These are phyloP conservation scores for Stichopus chloronotus DNA, from an alignment of 35 echinoderm and acorn worm genomes.

Conservation along the genomic window DNA sequence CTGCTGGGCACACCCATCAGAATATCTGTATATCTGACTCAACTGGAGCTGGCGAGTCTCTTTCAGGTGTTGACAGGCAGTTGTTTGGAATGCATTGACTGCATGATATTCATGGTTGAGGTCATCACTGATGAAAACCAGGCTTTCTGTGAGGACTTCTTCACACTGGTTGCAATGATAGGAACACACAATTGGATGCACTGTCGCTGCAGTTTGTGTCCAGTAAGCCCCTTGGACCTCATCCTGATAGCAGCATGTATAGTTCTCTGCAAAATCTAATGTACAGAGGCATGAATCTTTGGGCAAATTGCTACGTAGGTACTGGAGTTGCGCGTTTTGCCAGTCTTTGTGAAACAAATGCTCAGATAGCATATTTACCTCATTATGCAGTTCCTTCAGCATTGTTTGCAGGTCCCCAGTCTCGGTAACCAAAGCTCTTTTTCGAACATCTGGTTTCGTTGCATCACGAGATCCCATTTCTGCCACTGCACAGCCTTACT, in stretches of 20 bases:
- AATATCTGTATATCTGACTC: slow-evolving; percentile 2
- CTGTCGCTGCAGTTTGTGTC: slow-evolving; percentile 66
- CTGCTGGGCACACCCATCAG: slow-evolving; percentile 31
- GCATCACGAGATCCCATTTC: background rate
- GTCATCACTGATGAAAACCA: slow-evolving; percentile 69
- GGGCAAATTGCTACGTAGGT: slow-evolving; percentile 60
- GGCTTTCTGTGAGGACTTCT: slow-evolving; percentile 58
- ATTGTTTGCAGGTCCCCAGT: slow-evolving; percentile 39
- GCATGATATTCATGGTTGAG: slow-evolving; percentile 69
- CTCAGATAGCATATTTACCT: slow-evolving; percentile 36
- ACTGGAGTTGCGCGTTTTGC: slow-evolving; percentile 58
- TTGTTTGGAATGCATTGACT: slow-evolving; percentile 57
- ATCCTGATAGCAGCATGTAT: slow-evolving; percentile 68
- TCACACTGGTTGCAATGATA: slow-evolving; percentile 62
- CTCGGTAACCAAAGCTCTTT: slow-evolving; percentile 16
- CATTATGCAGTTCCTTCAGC: slow-evolving; percentile 58
- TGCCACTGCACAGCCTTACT: slow-evolving; percentile 1
- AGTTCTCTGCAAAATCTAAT: slow-evolving; percentile 81
- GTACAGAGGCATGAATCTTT: slow-evolving; percentile 40
- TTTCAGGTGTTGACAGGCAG: slow-evolving; percentile 40
- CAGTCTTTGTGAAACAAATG: slow-evolving; percentile 81
- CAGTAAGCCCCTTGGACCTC: slow-evolving; percentile 81
- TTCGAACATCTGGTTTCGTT: background rate
- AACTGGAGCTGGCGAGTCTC: slow-evolving; percentile 50
- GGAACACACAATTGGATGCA: slow-evolving; percentile 72